A percentile compares a stretch with the other conserved stretches of the same genome.
Evolutionary conservation across 2,797 vertebrate genomes (phyloP).

Genomic region (Tenualosa ilisha): DNA sequence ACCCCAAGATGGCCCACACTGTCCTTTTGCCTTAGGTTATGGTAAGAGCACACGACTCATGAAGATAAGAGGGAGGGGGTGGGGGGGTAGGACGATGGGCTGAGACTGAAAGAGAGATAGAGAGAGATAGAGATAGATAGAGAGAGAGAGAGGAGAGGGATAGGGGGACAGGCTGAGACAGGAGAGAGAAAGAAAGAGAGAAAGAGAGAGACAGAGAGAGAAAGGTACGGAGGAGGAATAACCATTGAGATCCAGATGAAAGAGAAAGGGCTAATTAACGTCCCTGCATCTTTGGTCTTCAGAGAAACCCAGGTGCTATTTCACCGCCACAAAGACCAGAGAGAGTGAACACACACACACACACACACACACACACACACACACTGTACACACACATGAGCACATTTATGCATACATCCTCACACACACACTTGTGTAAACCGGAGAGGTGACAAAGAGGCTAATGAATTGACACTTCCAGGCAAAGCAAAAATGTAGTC

Average conservation of each 20-base stretch:
- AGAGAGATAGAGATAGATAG: conserved; percentile 26
- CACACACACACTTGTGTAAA: not conserved
- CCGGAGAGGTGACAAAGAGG: not conserved
- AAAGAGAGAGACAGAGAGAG: conserved; percentile 19
- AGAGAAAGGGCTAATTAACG: conserved; percentile 63
- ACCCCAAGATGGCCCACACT: not conserved
- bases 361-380: not conserved
- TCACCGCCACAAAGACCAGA: not conserved
- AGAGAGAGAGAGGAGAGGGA: conserved; percentile 29
- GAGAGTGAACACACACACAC: not conserved
- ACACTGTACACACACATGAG: not conserved
- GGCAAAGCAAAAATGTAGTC: not conserved
- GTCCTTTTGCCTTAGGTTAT: not conserved
- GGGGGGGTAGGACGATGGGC: not conserved
- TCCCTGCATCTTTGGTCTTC: conserved; percentile 36
- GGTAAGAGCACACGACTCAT: not conserved
- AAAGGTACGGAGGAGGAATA: conserved; percentile 40
- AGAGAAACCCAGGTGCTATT: conserved; percentile 64
- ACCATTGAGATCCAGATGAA: conserved; percentile 55
- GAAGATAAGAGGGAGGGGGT: too few species aligned
- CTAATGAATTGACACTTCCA: not conserved
- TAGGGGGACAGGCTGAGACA: not conserved
- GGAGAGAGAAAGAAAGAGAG: conserved; percentile 4
- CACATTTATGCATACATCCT: not conserved
- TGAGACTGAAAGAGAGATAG: conserved; percentile 27